Evolutionary conservation across 2,113 vertebrate species (phyloP).

Genomic region (Cyanoramphus novaezelandiae): DNA sequence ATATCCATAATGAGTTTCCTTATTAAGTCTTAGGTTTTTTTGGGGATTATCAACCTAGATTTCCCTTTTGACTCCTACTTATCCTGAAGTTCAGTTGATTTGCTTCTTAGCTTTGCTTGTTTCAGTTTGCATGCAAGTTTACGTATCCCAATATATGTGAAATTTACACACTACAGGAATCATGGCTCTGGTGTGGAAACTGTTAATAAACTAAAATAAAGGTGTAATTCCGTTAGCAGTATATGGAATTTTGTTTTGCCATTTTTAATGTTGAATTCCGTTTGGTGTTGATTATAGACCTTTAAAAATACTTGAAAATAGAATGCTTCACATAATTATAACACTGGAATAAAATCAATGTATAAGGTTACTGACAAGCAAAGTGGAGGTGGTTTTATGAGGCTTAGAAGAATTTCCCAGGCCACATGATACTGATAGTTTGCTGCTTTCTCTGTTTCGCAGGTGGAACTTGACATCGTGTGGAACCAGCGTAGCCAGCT

Average conservation of each 20-base stretch:
- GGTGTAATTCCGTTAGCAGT: not conserved
- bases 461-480: slow-evolving; percentile 98
- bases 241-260: not conserved
- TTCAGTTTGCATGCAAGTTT: not conserved
- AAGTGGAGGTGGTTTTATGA: not conserved
- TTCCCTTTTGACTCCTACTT: not conserved
- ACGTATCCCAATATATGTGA: not conserved
- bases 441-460: slow-evolving; percentile 29
- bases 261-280: not conserved
- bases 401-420: not conserved
- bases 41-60: not conserved
- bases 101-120: not conserved
- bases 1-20: not conserved
- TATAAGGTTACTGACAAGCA: not conserved
- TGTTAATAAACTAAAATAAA: not conserved
- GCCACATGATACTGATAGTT: not conserved
- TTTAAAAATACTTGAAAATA: not conserved
- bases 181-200: not conserved
- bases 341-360: not conserved
- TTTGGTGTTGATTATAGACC: not conserved
- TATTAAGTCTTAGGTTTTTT: not conserved
- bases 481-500: slow-evolving; percentile 96
- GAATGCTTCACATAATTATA: not conserved
- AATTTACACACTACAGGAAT: not conserved
- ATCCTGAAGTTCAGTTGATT: not conserved